These are phyloP conservation scores for Lydus trimaculatus DNA, from an alignment of 2,888 invertebrate species.

Conservation along the genomic window DNA sequence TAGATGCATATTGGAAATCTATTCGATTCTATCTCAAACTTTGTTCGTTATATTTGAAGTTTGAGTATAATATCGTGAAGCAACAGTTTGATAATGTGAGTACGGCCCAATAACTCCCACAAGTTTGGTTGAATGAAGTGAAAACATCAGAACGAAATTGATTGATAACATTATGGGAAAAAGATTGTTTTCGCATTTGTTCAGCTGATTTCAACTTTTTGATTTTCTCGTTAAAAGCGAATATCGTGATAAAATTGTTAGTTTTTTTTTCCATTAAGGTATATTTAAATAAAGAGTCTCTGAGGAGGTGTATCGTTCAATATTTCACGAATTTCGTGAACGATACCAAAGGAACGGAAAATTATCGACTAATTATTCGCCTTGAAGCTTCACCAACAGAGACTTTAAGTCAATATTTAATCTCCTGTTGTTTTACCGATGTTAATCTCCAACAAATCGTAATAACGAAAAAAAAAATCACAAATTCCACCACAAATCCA, in stretches of 20 bases:
- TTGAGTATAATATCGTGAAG: conserved; percentile 20
- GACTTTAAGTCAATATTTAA: neutral
- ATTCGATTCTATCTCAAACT: neutral
- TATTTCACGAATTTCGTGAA: too few relatives aligned
- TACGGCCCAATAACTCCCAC: conserved; percentile 21
- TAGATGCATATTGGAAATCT: neutral
- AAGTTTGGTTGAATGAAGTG: conserved; percentile 10
- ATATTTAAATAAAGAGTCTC: too few relatives aligned
- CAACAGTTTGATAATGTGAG: conserved; percentile 32
- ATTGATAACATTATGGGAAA: conserved; percentile 21
- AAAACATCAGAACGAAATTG: conserved; percentile 15
- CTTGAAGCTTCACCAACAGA: too few relatives aligned
- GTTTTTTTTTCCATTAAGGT: too few relatives aligned
- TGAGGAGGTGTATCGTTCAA: too few relatives aligned
- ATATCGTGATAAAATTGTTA: neutral
- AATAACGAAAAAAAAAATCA: too few relatives aligned
- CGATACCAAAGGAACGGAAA: too few relatives aligned
- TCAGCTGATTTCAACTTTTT: neutral
- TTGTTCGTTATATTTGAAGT: conserved; percentile 10
- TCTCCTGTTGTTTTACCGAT: neutral
- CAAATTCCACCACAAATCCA: neutral
- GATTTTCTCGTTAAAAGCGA: neutral
- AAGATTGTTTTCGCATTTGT: conserved; percentile 11
- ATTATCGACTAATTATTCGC: neutral
- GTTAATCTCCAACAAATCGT: too few relatives aligned